A percentile compares a stretch with the other conserved stretches of the same genome.
Conservation (phyloP, 2,113 vertebrate genomes). For the Ceratotherium simum region DNA sequence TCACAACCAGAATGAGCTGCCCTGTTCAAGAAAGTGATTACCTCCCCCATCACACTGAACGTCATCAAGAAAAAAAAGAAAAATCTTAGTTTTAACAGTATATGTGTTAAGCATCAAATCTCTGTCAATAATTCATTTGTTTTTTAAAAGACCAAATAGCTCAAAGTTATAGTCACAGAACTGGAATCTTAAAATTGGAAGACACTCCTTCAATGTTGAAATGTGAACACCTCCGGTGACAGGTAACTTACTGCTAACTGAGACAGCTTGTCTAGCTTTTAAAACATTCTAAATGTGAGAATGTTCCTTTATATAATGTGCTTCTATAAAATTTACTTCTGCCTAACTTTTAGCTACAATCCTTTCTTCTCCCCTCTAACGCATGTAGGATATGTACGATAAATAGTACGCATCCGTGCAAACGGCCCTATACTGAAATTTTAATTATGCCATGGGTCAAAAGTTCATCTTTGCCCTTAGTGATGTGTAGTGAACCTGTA, state of each 20-base stretch:
- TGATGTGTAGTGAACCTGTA: neutral
- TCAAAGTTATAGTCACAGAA: constrained; percentile 4
- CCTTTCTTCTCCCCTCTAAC: neutral
- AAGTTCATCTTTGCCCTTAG: neutral
- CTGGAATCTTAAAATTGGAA: constrained; percentile 26
- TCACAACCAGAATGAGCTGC: neutral
- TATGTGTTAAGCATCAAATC: neutral
- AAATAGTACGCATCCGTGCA: constrained; percentile 9
- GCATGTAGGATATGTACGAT: neutral
- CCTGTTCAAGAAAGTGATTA: neutral
- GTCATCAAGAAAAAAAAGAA: neutral
- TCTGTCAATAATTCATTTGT: constrained; percentile 26
- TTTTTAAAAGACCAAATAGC: neutral
- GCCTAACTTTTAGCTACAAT: neutral
- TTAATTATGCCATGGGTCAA: neutral
- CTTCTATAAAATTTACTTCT: neutral
- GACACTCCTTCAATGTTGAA: neutral
- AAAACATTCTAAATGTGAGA: neutral
- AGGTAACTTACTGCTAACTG: neutral
- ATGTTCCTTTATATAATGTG: neutral
- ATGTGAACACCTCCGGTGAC: neutral
- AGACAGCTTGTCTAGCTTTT: neutral
- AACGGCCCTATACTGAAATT: neutral
- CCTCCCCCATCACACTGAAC: neutral
- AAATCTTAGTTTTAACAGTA: neutral